Conservation (phyloP, 2,113 vertebrate species). For the Ancistrus triradiatus region DNA sequence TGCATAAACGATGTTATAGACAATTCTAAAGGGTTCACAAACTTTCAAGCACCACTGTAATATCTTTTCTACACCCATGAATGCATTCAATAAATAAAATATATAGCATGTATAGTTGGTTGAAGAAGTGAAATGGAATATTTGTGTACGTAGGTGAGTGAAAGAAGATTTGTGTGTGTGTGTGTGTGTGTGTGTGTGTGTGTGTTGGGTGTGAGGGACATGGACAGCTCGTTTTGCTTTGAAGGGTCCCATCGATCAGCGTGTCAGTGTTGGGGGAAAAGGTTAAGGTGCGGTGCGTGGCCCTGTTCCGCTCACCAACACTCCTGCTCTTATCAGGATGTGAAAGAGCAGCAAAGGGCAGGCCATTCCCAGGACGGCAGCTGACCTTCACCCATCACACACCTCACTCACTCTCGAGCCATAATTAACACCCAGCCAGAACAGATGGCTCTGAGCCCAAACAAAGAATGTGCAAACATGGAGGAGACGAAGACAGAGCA, state of each 20-base stretch:
- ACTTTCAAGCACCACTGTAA: no score
- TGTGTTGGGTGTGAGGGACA: slow-evolving; percentile 45
- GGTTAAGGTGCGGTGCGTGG: slow-evolving; percentile 69
- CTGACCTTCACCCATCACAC: slow-evolving; percentile 77
- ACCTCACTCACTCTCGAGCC: slow-evolving; percentile 64
- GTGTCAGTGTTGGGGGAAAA: slow-evolving; percentile 67
- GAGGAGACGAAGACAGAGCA: slow-evolving; percentile 42
- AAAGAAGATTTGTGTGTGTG: neutral
- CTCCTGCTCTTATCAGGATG: slow-evolving; percentile 73
- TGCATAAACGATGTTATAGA: no score
- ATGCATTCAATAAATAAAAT: no score
- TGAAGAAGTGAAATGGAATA: no score
- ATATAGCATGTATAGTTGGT: no score
- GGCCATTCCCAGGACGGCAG: slow-evolving; percentile 71
- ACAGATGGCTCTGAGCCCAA: slow-evolving; percentile 53
- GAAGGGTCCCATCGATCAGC: slow-evolving; percentile 74
- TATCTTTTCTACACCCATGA: no score
- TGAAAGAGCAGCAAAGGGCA: slow-evolving; percentile 74
- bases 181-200: neutral
- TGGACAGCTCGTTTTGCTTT: slow-evolving; percentile 65
- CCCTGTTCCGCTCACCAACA: slow-evolving; percentile 53
- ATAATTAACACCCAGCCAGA: slow-evolving; percentile 73
- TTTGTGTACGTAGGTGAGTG: neutral
- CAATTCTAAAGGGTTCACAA: no score
- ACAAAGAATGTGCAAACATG: slow-evolving; percentile 28